Conservation (phyloP, 2,797 vertebrate species). For the Octomys mimax region DNA sequence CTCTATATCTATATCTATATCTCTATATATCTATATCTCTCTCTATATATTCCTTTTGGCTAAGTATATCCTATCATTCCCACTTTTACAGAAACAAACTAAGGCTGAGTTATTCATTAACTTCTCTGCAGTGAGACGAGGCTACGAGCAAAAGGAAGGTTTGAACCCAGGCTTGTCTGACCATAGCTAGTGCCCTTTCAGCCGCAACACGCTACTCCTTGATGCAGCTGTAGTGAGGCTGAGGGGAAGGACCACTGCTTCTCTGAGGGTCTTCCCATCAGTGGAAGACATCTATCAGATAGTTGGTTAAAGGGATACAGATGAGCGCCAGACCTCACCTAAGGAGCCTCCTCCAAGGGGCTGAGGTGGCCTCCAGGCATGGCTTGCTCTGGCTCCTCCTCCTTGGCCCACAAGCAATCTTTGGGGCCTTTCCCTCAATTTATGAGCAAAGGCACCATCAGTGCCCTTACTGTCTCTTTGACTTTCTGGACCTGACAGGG, state of each 20-base stretch:
- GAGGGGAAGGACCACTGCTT: neutral
- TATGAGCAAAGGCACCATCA: neutral
- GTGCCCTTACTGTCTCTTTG: neutral
- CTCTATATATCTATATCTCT: neutral
- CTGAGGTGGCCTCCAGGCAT: neutral
- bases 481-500: neutral
- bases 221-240: neutral
- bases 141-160: neutral
- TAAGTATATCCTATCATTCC: neutral
- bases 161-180: neutral
- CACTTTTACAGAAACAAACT: slow-evolving; percentile 33
- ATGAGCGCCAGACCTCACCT: neutral
- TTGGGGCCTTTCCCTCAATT: neutral
- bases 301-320: neutral
- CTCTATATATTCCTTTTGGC: neutral
- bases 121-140: neutral
- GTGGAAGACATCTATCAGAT: neutral
- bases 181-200: neutral
- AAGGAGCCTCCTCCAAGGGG: neutral
- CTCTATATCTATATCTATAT: neutral
- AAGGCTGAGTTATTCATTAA: slow-evolving; percentile 52
- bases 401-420: neutral
- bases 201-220: rapidly evolving
- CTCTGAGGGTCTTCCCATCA: neutral
- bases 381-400: neutral